Conservation (phyloP, 2,888 invertebrate genomes). For the Lucinisca nassula region DNA sequence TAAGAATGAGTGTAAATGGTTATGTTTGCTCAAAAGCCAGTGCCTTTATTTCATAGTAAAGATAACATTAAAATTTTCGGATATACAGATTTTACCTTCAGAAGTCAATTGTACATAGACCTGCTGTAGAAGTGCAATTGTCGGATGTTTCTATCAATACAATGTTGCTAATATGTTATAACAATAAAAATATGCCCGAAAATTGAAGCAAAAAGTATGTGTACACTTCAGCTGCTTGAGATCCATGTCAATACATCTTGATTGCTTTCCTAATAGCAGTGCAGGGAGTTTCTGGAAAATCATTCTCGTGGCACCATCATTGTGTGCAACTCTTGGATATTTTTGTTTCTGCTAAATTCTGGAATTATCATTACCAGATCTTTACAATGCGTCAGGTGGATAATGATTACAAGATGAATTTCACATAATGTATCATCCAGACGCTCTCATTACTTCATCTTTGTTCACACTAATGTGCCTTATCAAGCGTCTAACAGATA, state of each 20-base stretch:
- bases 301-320: not conserved
- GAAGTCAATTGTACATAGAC: too few species aligned
- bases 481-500: conserved; percentile 17
- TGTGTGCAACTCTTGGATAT: conserved; percentile 4
- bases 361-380: conserved; percentile 50
- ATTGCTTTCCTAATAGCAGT: not conserved
- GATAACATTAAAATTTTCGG: too few species aligned
- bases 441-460: conserved; percentile 25
- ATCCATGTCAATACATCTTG: not conserved
- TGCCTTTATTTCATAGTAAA: too few species aligned
- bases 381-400: conserved; percentile 33
- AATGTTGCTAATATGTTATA: not conserved
- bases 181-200: not conserved
- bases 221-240: not conserved
- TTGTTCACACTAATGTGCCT: conserved; percentile 35
- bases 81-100: too few species aligned
- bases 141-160: too few species aligned
- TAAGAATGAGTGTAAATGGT: too few species aligned
- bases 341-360: not conserved
- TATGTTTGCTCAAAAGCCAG: too few species aligned
- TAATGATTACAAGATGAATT: conserved; percentile 54
- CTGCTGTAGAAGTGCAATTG: too few species aligned
- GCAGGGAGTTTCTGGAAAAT: not conserved
- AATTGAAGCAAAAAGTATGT: not conserved
- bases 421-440: conserved; percentile 47